phyloP scores from a whole-genome alignment of 2,888 invertebrate genomes.

The Sesamia inferens region DNA sequence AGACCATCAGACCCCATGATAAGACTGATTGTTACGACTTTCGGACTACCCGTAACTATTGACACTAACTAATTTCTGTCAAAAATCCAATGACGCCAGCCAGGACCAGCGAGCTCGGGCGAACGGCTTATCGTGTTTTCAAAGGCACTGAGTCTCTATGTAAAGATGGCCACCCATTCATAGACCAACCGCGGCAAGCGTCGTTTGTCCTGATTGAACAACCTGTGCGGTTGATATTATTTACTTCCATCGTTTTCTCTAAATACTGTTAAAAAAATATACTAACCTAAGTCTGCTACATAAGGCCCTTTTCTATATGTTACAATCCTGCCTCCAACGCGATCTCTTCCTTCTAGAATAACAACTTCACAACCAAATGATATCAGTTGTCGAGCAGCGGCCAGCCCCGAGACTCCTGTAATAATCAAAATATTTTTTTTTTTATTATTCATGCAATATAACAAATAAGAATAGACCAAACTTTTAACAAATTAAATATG shows the following conservation, averaged over 20 bases:
- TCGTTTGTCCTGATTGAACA: too few species aligned
- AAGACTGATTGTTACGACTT: too few species aligned
- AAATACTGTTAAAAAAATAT: neutral
- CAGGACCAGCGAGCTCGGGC: too few species aligned
- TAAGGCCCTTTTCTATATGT: constrained; percentile 97
- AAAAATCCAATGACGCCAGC: too few species aligned
- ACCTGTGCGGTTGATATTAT: too few species aligned
- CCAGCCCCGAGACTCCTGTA: constrained; percentile 97
- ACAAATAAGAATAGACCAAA: neutral
- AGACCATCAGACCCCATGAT: too few species aligned
- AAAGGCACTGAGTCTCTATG: too few species aligned
- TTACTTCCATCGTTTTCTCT: neutral
- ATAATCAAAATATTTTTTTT: constrained; percentile 64
- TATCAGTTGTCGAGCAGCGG: constrained; percentile 97
- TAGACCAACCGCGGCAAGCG: too few species aligned
- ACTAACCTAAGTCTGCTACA: constrained; percentile 92
- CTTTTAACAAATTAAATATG: neutral
- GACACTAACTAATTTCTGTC: too few species aligned
- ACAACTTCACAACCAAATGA: constrained; percentile 99
- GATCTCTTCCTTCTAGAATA: constrained; percentile 95
- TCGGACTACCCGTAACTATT: too few species aligned
- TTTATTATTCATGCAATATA: neutral
- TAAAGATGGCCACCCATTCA: too few species aligned
- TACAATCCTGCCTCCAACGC: constrained; percentile 99
- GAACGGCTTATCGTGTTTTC: too few species aligned